Evolutionary conservation across 2,888 invertebrate genomes (phyloP).

Genomic region (Sturmia bella): DNA sequence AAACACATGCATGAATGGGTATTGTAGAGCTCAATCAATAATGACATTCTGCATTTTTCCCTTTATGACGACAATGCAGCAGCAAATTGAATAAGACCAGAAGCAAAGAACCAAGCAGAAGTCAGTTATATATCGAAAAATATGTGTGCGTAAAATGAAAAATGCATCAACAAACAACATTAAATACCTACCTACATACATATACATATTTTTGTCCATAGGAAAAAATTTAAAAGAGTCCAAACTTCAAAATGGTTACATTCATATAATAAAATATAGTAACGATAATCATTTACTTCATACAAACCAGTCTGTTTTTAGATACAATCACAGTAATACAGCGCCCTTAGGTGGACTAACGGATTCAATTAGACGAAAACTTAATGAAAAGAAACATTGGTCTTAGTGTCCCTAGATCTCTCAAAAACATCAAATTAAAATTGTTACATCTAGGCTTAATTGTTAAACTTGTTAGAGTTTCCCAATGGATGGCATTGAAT

Average conservation of each 20-base stretch:
- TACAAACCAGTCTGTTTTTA: too few relatives aligned
- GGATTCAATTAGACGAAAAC: too few relatives aligned
- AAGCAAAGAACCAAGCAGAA: conserved; percentile 34
- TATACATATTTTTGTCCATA: neutral
- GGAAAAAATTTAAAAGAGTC: conserved; percentile 8
- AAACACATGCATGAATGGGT: conserved; percentile 75
- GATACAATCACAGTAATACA: too few relatives aligned
- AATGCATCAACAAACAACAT: conserved; percentile 35
- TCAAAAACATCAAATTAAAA: too few relatives aligned
- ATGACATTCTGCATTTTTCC: conserved; percentile 72
- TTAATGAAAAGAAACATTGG: too few relatives aligned
- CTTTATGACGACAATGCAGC: conserved; percentile 61
- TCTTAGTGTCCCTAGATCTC: too few relatives aligned
- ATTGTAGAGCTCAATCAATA: conserved; percentile 79
- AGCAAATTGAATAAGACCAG: conserved; percentile 38
- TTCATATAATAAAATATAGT: too few relatives aligned
- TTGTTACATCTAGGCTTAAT: too few relatives aligned
- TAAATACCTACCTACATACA: neutral
- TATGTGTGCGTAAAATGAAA: conserved; percentile 27
- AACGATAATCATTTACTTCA: too few relatives aligned
- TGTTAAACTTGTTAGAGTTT: too few relatives aligned
- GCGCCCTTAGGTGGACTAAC: too few relatives aligned
- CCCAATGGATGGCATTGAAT: too few relatives aligned
- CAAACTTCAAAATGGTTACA: neutral
- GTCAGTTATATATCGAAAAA: conserved; percentile 21